Percentiles rank a stretch among this genome's conserved stretches.
Conservation (phyloP, 2,888 invertebrate species). For the Athripsodes cinereus region DNA sequence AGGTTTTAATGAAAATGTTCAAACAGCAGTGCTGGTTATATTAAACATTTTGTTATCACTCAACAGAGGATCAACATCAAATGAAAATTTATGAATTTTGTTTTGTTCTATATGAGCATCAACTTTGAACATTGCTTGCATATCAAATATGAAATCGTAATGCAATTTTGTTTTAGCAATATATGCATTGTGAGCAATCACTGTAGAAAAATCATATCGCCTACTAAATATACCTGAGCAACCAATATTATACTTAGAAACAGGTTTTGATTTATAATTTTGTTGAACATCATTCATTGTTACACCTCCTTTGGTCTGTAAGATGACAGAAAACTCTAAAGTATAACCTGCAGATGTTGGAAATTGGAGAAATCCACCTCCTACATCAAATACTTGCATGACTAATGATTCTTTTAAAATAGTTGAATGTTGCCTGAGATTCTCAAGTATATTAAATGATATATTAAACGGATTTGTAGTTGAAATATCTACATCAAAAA, state of each 20-base stretch:
- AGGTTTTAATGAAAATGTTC: no score
- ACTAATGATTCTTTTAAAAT: background rate
- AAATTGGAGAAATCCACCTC: background rate
- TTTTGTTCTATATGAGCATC: background rate
- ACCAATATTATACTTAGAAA: background rate
- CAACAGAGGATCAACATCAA: background rate
- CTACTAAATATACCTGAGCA: background rate
- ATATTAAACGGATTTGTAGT: background rate
- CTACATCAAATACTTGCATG: background rate
- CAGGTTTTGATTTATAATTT: background rate
- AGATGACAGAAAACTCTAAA: background rate
- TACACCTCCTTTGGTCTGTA: background rate
- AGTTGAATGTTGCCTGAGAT: background rate
- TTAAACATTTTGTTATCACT: background rate
- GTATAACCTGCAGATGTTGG: slow-evolving; percentile 13
- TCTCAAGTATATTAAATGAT: background rate
- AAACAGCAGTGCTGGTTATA: no score
- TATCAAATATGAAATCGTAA: background rate
- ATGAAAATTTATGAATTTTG: background rate
- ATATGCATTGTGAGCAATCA: background rate
- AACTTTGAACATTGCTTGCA: background rate
- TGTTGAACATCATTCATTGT: background rate
- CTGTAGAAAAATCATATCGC: background rate
- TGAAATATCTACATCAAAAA: background rate
- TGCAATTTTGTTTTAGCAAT: background rate